Percentiles rank a stretch among this genome's conserved stretches.
phyloP scores from a whole-genome alignment of 2,797 vertebrate species.

The Eulemur rubriventer region DNA sequence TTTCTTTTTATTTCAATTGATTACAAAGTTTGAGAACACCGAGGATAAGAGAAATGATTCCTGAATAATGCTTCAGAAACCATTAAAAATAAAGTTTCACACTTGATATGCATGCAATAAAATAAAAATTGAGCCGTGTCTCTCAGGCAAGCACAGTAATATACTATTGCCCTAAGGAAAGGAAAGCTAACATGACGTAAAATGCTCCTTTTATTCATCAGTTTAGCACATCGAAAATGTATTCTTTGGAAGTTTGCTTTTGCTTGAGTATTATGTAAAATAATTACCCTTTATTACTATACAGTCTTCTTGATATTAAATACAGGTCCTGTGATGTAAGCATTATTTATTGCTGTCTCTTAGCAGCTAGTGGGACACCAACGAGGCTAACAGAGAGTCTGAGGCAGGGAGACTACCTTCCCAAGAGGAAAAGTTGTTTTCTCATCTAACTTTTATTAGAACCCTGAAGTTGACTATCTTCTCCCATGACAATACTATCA shows the following conservation, averaged over 20 bases:
- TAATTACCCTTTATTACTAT: background rate
- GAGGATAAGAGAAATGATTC: background rate
- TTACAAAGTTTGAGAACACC: slow-evolving; percentile 21
- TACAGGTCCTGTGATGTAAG: background rate
- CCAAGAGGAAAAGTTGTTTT: background rate
- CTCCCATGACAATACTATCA: background rate
- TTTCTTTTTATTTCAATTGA: slow-evolving; percentile 16
- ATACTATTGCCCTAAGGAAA: background rate
- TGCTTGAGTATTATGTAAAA: slow-evolving; percentile 18
- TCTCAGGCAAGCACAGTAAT: slow-evolving; percentile 28
- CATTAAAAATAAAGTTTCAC: slow-evolving; percentile 9
- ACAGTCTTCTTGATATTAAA: background rate
- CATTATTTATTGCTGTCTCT: background rate
- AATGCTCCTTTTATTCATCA: background rate
- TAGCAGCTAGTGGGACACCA: background rate
- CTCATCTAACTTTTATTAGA: background rate
- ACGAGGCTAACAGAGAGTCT: background rate
- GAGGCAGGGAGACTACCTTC: background rate
- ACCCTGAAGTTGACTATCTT: background rate
- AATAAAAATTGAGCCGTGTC: slow-evolving; percentile 11
- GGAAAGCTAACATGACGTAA: slow-evolving; percentile 40
- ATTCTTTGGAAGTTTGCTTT: background rate
- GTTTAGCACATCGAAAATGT: background rate
- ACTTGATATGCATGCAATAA: background rate
- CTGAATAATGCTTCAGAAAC: background rate